These are phyloP conservation scores for Cepphus grylle DNA, from an alignment of 2,113 vertebrate genomes.

Conservation along the genomic window DNA sequence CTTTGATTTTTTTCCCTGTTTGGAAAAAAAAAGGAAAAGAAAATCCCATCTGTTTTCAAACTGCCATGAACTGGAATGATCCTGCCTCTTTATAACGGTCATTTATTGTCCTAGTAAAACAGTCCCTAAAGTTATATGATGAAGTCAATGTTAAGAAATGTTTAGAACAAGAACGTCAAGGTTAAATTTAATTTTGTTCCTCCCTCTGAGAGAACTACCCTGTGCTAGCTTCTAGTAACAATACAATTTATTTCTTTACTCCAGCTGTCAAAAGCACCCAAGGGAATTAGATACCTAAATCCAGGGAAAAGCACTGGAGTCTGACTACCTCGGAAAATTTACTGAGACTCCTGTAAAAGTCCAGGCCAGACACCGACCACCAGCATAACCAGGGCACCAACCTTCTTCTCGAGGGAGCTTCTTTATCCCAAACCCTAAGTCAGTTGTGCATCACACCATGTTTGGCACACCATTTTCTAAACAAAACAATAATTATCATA, in stretches of 20 bases:
- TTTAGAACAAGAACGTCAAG: neutral
- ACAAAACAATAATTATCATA: neutral
- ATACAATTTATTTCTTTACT: neutral
- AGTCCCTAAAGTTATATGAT: neutral
- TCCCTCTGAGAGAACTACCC: neutral
- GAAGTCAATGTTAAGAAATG: neutral
- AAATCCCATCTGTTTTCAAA: neutral
- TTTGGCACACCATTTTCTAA: neutral
- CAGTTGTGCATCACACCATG: neutral
- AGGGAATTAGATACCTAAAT: neutral
- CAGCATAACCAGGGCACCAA: neutral
- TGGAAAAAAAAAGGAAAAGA: neutral
- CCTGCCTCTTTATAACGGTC: neutral
- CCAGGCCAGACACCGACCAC: neutral
- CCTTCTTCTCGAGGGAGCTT: neutral
- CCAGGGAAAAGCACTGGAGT: neutral
- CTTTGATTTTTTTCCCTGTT: neutral
- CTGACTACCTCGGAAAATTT: neutral
- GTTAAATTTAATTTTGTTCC: neutral
- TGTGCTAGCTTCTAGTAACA: neutral
- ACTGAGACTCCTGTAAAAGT: neutral
- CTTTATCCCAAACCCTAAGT: neutral
- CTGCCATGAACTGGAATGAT: neutral
- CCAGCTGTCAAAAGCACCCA: neutral
- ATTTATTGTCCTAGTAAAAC: neutral